phyloP scores from a whole-genome alignment of 2,113 vertebrate genomes.

The Aepyceros melampus region DNA sequence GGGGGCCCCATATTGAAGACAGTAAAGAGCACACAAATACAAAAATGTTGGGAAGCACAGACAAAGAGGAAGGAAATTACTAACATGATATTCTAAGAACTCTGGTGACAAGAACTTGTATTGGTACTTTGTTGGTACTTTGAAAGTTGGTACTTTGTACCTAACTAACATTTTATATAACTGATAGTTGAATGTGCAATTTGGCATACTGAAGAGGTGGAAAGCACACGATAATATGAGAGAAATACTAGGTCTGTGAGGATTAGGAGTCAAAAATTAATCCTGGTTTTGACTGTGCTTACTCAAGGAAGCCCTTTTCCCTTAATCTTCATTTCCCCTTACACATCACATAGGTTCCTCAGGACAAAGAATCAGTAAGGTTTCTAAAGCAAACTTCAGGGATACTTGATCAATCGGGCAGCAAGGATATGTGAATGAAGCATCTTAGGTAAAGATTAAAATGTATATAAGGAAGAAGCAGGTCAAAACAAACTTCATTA shows the following conservation, averaged over 20 bases:
- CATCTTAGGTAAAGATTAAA: neutral
- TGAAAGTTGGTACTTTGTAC: neutral
- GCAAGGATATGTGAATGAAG: neutral
- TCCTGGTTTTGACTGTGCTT: neutral
- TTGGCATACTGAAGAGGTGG: neutral
- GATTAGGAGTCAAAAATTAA: neutral
- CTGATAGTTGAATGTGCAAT: neutral
- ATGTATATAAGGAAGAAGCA: neutral
- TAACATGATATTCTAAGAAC: neutral
- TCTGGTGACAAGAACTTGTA: neutral
- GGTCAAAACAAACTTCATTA: neutral
- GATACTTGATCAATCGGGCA: neutral
- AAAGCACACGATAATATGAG: neutral
- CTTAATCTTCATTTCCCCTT: neutral
- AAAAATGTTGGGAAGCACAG: neutral
- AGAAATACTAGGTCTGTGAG: neutral
- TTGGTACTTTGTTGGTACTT: neutral
- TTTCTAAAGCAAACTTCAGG: slow-evolving; percentile 14
- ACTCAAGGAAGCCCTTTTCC: neutral
- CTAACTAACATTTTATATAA: slow-evolving; percentile 10
- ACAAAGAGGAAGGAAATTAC: neutral
- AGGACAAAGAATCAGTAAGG: neutral
- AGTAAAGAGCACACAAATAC: neutral
- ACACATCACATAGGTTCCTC: neutral
- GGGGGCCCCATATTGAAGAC: neutral